Percentiles rank a stretch among this genome's conserved stretches.
phyloP scores from a whole-genome alignment of 2,888 invertebrate genomes.

The Eupelmus urozonus region DNA sequence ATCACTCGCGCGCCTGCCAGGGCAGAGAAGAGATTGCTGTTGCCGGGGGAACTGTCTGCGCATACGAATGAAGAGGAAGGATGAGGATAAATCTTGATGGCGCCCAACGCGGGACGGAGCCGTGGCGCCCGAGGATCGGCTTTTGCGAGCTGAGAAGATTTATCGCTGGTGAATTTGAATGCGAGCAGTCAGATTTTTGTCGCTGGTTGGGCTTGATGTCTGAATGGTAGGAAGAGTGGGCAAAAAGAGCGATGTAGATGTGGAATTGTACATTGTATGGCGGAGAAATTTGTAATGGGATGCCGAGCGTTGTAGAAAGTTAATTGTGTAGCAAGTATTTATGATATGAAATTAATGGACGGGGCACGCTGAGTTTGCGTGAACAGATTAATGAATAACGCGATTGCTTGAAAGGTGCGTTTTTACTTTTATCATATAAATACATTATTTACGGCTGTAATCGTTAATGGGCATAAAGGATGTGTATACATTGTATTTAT shows the following conservation, averaged over 20 bases:
- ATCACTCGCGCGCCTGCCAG: conserved; percentile 31
- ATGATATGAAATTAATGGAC: background rate
- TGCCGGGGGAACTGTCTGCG: background rate
- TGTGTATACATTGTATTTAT: no score
- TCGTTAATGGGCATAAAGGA: background rate
- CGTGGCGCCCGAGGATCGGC: no score
- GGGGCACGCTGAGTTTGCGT: background rate
- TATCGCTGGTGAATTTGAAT: background rate
- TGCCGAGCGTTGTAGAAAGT: conserved; percentile 17
- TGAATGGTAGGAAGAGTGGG: no score
- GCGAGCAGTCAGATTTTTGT: background rate
- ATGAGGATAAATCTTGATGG: no score
- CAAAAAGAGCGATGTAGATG: background rate
- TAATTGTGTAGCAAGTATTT: conserved; percentile 29
- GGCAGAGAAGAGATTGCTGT: background rate
- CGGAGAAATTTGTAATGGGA: conserved; percentile 32
- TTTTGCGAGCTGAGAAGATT: background rate
- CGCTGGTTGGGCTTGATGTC: conserved; percentile 12
- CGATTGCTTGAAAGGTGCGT: no score
- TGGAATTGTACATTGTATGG: background rate
- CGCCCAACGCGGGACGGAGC: no score
- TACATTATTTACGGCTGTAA: no score
- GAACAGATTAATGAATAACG: background rate
- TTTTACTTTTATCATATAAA: no score
- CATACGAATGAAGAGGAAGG: background rate